phyloP scores from a whole-genome alignment of 2,888 invertebrate genomes.

The Zonitis immaculata region DNA sequence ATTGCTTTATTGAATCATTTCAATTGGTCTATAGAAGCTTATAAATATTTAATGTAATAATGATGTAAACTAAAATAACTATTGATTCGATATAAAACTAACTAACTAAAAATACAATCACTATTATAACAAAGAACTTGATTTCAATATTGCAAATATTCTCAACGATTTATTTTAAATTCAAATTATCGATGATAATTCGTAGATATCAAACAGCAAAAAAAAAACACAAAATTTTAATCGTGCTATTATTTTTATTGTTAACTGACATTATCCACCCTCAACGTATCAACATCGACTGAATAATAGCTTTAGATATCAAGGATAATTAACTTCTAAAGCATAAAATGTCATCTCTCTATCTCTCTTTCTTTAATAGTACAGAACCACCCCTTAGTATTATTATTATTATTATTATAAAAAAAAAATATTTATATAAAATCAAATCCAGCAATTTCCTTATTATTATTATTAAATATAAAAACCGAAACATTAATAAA shows the following conservation, averaged over 20 bases:
- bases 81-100: not conserved
- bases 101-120: not conserved
- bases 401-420: too few species aligned
- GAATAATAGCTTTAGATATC: conserved; percentile 12
- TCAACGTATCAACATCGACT: conserved; percentile 13
- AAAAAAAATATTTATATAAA: too few species aligned
- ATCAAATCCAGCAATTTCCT: not conserved
- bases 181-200: too few species aligned
- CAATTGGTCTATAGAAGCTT: not conserved
- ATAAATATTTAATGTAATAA: not conserved
- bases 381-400: conserved; percentile 7
- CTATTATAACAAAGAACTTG: not conserved
- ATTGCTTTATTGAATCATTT: not conserved
- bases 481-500: not conserved
- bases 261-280: conserved; percentile 7
- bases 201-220: too few species aligned
- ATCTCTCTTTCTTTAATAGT: not conserved
- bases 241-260: not conserved
- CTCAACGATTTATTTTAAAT: too few species aligned
- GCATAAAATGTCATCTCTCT: conserved; percentile 10
- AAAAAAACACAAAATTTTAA: too few species aligned
- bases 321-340: conserved; percentile 20
- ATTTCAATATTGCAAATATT: too few species aligned
- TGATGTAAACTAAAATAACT: not conserved
- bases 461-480: too few species aligned